These are phyloP conservation scores for Carpatolechia fugitivella DNA, from an alignment of 2,888 invertebrate genomes.

Conservation along the genomic window DNA sequence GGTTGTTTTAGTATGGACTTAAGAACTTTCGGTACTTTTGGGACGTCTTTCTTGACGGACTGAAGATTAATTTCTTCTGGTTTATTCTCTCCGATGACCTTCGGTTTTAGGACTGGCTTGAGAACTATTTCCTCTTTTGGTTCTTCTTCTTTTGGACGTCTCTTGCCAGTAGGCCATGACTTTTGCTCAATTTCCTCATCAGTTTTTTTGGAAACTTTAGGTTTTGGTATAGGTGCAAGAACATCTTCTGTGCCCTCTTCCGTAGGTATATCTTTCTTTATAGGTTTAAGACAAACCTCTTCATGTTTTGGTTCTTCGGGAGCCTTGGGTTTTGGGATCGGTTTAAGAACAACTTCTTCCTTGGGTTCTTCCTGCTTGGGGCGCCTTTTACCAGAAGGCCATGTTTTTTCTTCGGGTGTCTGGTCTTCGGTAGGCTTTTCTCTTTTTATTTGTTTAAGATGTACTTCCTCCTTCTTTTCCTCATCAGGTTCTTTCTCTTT, in stretches of 20 bases:
- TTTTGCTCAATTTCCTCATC: too few relatives aligned
- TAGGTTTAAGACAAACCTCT: slow-evolving; percentile 54
- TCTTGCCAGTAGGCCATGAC: too few relatives aligned
- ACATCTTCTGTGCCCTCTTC: slow-evolving; percentile 51
- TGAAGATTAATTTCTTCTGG: slow-evolving; percentile 42
- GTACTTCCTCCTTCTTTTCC: slow-evolving; percentile 38
- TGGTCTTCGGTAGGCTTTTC: slow-evolving; percentile 36
- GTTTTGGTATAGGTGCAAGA: too few relatives aligned
- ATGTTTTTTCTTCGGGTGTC: slow-evolving; percentile 38
- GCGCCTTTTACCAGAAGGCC: slow-evolving; percentile 34
- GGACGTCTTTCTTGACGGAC: slow-evolving; percentile 44
- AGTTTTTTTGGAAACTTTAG: too few relatives aligned
- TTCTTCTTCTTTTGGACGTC: slow-evolving; percentile 36
- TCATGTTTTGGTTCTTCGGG: slow-evolving; percentile 46
- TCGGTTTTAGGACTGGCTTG: slow-evolving; percentile 35
- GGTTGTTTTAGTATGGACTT: slow-evolving; percentile 33
- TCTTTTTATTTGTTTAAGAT: slow-evolving; percentile 36
- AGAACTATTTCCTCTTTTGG: slow-evolving; percentile 37
- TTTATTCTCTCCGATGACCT: slow-evolving; percentile 39
- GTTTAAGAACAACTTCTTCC: slow-evolving; percentile 42
- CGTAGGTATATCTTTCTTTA: slow-evolving; percentile 49
- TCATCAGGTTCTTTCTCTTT: slow-evolving; percentile 42
- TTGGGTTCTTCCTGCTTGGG: slow-evolving; percentile 39
- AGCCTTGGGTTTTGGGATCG: slow-evolving; percentile 28
- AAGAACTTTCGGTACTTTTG: slow-evolving; percentile 43